Percentiles rank a stretch among this genome's conserved stretches.
Conservation (phyloP, 2,113 vertebrate genomes). For the Oenanthe oenanthe region DNA sequence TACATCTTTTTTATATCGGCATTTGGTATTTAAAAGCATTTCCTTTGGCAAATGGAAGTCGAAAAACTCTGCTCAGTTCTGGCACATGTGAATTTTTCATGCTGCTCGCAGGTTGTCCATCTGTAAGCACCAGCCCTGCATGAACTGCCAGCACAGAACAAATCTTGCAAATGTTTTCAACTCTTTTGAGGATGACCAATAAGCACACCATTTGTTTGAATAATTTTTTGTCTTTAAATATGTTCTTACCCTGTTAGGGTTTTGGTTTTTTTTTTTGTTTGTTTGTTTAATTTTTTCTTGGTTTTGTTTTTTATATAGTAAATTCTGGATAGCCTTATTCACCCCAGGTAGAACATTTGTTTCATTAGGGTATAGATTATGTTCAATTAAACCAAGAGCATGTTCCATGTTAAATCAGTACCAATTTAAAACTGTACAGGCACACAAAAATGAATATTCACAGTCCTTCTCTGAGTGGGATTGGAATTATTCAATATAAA, state of each 20-base stretch:
- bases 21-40: not conserved
- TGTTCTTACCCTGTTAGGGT: not conserved
- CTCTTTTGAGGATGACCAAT: not conserved
- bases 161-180: not conserved
- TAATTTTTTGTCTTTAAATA: not conserved
- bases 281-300: too few species aligned
- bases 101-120: slow-evolving; percentile 40
- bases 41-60: slow-evolving; percentile 12
- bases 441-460: not conserved
- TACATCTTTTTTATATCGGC: not conserved
- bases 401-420: not conserved
- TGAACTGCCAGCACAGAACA: not conserved
- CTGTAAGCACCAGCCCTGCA: not conserved
- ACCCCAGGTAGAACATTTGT: not conserved
- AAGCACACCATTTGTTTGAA: not conserved
- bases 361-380: not conserved
- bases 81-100: not conserved
- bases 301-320: not conserved
- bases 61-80: not conserved
- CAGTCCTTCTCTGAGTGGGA: not conserved
- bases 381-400: not conserved
- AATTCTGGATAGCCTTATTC: not conserved
- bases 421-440: not conserved
- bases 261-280: not conserved
- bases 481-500: not conserved